Conservation (phyloP, 2,888 invertebrate species). For the Pediacus dermestoides region DNA sequence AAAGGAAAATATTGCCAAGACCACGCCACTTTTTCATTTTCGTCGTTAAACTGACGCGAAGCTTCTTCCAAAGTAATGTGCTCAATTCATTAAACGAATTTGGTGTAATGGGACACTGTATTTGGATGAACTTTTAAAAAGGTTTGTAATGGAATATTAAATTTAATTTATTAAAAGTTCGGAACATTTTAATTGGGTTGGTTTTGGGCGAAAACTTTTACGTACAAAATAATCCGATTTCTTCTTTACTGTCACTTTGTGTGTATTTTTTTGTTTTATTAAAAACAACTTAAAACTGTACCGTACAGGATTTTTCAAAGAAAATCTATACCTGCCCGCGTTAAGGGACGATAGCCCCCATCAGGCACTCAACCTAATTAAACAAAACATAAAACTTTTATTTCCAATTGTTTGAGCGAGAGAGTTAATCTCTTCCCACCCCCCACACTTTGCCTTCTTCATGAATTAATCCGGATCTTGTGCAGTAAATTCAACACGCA, state of each 20-base stretch:
- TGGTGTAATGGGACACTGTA: slow-evolving; percentile 13
- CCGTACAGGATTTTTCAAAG: too few relatives aligned
- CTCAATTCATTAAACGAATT: slow-evolving; percentile 17
- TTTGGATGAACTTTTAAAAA: slow-evolving; percentile 12
- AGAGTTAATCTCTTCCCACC: too few relatives aligned
- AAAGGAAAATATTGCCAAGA: not conserved
- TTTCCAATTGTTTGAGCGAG: too few relatives aligned
- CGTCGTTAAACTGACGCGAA: not conserved
- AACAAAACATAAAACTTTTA: slow-evolving; percentile 14
- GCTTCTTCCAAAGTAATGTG: slow-evolving; percentile 11
- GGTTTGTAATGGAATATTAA: slow-evolving; percentile 12
- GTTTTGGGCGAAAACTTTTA: slow-evolving; percentile 7
- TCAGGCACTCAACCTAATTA: slow-evolving; percentile 15
- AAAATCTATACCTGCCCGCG: slow-evolving; percentile 2
- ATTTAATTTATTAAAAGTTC: slow-evolving; percentile 15
- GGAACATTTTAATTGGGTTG: slow-evolving; percentile 11
- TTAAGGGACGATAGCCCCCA: not conserved
- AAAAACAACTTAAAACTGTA: slow-evolving; percentile 10
- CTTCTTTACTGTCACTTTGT: too few relatives aligned
- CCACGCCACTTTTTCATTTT: too few relatives aligned
- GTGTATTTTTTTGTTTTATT: slow-evolving; percentile 12
- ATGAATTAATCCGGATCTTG: slow-evolving; percentile 14
- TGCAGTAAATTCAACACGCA: slow-evolving; percentile 14
- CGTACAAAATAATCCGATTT: too few relatives aligned
- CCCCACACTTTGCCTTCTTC: slow-evolving; percentile 9